These are phyloP conservation scores for Hypomesus transpacificus DNA, from an alignment of 2,113 vertebrate species.

Conservation along the genomic window DNA sequence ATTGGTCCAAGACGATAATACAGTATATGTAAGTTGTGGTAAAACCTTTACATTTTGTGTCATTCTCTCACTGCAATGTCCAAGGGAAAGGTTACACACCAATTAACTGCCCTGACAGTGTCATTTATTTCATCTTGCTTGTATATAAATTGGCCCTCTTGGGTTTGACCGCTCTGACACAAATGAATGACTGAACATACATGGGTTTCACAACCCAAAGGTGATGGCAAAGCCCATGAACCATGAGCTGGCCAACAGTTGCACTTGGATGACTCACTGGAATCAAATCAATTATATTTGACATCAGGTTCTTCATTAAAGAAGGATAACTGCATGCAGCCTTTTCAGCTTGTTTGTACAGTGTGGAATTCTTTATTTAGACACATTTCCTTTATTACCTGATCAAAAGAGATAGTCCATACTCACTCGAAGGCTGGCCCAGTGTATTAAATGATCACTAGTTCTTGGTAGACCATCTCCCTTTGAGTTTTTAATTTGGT, in stretches of 20 bases:
- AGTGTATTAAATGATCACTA: too few species aligned
- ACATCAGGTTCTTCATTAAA: too few species aligned
- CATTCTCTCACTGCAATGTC: slow-evolving; percentile 24
- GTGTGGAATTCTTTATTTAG: too few species aligned
- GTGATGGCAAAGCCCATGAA: slow-evolving; percentile 1
- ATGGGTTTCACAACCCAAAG: too few species aligned
- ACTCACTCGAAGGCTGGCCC: too few species aligned
- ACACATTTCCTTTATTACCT: too few species aligned
- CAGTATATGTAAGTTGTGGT: slow-evolving; percentile 38
- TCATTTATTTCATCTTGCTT: slow-evolving; percentile 39
- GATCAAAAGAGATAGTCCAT: too few species aligned
- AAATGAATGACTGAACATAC: slow-evolving; percentile 20
- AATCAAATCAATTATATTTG: too few species aligned
- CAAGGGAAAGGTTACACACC: slow-evolving; percentile 21
- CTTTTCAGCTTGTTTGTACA: too few species aligned
- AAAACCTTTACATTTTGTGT: slow-evolving; percentile 46
- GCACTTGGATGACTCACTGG: too few species aligned
- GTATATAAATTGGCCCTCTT: slow-evolving; percentile 9
- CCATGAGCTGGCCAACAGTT: slow-evolving; percentile 1
- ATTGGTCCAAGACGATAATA: neutral
- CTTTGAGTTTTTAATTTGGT: slow-evolving; percentile 19
- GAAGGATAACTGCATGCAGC: too few species aligned
- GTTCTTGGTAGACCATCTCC: slow-evolving; percentile 21
- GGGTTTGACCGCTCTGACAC: slow-evolving; percentile 2
- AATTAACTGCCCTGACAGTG: slow-evolving; percentile 30